Percentiles rank a stretch among this genome's conserved stretches.
phyloP scores from a whole-genome alignment of 2,113 vertebrate genomes.

The Stegostoma tigrinum region DNA sequence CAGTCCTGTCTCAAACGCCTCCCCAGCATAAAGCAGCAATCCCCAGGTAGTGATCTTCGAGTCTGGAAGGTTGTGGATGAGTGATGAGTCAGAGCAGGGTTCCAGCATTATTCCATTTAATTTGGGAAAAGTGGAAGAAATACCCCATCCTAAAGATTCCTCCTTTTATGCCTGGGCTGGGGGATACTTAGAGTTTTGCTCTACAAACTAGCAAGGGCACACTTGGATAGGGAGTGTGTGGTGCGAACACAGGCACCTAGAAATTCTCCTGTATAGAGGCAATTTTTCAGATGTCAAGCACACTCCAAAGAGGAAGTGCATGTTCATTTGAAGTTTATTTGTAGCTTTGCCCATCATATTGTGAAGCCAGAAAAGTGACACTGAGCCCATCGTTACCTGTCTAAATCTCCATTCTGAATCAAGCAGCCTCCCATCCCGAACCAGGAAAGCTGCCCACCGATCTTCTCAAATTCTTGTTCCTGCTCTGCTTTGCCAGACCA shows the following conservation, averaged over 20 bases:
- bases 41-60: not conserved
- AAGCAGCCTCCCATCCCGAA: not conserved
- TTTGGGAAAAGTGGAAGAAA: not conserved
- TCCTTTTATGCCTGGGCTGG: not conserved
- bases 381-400: too few species aligned
- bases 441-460: not conserved
- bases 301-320: not conserved
- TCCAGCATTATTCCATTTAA: not conserved
- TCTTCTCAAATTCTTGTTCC: not conserved
- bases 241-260: not conserved
- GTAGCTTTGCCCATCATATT: not conserved
- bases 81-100: not conserved
- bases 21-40: not conserved
- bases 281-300: not conserved
- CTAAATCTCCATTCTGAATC: not conserved
- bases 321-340: not conserved
- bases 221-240: not conserved
- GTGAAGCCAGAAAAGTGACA: not conserved
- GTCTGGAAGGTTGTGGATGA: not conserved
- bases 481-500: not conserved
- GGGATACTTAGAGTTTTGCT: not conserved
- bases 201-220: not conserved
- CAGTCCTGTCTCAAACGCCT: not conserved
- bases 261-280: not conserved
- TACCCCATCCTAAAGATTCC: not conserved